Evolutionary conservation across 2,797 vertebrate genomes (phyloP).

Genomic region (Orientallactaga sibirica): DNA sequence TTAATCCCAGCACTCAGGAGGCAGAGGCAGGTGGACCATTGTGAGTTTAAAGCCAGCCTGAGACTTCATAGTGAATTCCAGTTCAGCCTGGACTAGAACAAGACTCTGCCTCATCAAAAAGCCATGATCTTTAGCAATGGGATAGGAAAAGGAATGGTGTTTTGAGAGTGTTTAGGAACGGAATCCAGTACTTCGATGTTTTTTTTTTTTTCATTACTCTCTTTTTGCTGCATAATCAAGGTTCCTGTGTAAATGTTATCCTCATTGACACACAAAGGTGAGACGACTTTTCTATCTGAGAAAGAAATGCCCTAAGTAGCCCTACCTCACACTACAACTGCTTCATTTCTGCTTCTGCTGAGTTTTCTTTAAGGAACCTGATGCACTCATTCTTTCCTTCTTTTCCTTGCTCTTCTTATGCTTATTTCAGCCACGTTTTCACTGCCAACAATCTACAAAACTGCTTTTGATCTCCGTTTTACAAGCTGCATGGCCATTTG

Average conservation of each 20-base stretch:
- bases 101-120: neutral
- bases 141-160: neutral
- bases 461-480: conserved; percentile 25
- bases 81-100: too few relatives aligned
- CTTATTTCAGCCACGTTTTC: neutral
- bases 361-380: neutral
- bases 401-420: neutral
- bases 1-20: too few relatives aligned
- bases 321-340: neutral
- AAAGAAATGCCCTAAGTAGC: neutral
- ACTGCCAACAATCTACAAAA: neutral
- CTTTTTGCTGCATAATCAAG: neutral
- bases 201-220: neutral
- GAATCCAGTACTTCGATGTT: neutral
- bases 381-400: neutral
- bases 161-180: neutral
- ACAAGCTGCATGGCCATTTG: neutral
- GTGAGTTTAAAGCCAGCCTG: too few relatives aligned
- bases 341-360: neutral
- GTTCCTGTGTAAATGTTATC: neutral
- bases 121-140: neutral
- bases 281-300: neutral
- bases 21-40: too few relatives aligned
- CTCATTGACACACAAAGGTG: neutral
- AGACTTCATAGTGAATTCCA: too few relatives aligned